These are phyloP conservation scores for Eulithis prunata DNA, from an alignment of 2,888 invertebrate genomes.

Conservation along the genomic window DNA sequence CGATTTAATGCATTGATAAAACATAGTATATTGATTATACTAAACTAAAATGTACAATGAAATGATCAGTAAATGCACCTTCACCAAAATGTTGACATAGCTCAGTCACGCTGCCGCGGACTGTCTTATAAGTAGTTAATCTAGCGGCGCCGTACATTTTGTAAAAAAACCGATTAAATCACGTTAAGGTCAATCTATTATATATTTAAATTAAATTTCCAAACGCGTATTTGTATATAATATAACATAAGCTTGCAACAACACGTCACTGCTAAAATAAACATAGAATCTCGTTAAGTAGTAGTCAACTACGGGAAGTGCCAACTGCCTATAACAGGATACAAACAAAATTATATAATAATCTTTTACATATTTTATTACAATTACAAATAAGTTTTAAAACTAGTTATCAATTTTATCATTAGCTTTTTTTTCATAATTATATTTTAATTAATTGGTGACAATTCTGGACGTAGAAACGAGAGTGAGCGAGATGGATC, in stretches of 20 bases:
- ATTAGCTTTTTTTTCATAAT: constrained; percentile 59
- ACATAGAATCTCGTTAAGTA: constrained; percentile 36
- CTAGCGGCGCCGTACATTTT: constrained; percentile 24
- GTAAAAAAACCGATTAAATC: constrained; percentile 38
- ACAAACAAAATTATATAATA: constrained; percentile 62
- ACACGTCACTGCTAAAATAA: constrained; percentile 39
- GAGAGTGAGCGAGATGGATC: constrained; percentile 19
- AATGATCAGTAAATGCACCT: constrained; percentile 71
- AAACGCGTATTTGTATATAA: constrained; percentile 42
- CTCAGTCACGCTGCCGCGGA: constrained; percentile 22
- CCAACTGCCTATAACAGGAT: constrained; percentile 48
- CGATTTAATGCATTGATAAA: too few relatives aligned
- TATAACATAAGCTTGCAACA: constrained; percentile 45
- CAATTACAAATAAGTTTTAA: constrained; percentile 69
- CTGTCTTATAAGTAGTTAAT: neutral
- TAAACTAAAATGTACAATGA: constrained; percentile 31
- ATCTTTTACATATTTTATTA: constrained; percentile 62
- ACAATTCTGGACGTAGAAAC: constrained; percentile 51
- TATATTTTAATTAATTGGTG: constrained; percentile 52
- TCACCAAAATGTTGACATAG: constrained; percentile 56
- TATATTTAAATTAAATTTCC: constrained; percentile 31
- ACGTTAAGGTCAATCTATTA: constrained; percentile 38
- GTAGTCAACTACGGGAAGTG: constrained; percentile 41
- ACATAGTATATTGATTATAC: too few relatives aligned
- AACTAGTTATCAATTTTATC: constrained; percentile 67